phyloP scores from a whole-genome alignment of 1,140 invertebrate genomes.

The Drosophila quadrilineata region DNA sequence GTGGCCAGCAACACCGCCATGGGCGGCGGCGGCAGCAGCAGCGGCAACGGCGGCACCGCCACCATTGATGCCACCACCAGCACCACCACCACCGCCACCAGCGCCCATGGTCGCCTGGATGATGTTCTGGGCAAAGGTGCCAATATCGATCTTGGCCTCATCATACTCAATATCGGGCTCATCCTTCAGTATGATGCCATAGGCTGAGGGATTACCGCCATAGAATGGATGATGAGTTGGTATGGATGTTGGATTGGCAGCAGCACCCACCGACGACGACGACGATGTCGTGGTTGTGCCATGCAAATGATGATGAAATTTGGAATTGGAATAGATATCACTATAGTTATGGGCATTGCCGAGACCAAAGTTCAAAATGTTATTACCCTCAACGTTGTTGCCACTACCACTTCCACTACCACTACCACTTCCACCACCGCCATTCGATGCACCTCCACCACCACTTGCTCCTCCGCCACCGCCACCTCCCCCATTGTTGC shows the following conservation, averaged over 20 bases:
- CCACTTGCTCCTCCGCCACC: constrained; percentile 4
- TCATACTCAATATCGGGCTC: constrained; percentile 90
- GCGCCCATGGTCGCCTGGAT: constrained; percentile 81
- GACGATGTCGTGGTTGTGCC: constrained; percentile 80
- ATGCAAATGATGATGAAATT: constrained; percentile 82
- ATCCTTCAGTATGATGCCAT: constrained; percentile 89
- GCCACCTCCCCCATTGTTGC: constrained; percentile 1
- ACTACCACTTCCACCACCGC: neutral
- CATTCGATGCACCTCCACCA: constrained; percentile 7
- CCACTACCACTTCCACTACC: constrained; percentile 3
- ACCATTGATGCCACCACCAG: neutral
- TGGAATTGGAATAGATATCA: constrained; percentile 68
- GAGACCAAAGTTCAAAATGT: constrained; percentile 68
- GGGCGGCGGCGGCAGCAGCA: neutral
- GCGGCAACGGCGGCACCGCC: neutral
- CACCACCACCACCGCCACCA: constrained; percentile 3
- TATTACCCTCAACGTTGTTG: constrained; percentile 59
- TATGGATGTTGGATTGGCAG: neutral
- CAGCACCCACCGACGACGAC: no score
- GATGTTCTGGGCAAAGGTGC: constrained; percentile 80
- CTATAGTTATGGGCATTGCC: constrained; percentile 53
- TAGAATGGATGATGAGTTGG: constrained; percentile 85
- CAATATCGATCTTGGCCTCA: constrained; percentile 86
- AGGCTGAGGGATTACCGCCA: constrained; percentile 88
- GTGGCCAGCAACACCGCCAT: constrained; percentile 1